phyloP scores from a whole-genome alignment of 2,113 vertebrate species.

The Saiga tatarica region DNA sequence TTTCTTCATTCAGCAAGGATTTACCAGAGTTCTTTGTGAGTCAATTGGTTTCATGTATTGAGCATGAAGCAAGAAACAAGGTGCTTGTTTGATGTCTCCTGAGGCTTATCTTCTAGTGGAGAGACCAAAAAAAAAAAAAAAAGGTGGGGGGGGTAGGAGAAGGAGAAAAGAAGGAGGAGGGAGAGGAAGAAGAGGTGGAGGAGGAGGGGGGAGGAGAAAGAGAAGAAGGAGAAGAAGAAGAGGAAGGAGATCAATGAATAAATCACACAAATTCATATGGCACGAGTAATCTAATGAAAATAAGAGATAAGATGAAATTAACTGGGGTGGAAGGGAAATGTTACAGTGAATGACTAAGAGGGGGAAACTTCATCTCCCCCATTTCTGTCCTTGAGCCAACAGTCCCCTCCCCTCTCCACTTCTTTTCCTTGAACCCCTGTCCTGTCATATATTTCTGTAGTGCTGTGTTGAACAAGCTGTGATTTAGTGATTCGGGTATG shows the following conservation, averaged over 20 bases:
- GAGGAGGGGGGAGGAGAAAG: not conserved
- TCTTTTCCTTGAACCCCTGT: not conserved
- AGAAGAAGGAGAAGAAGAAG: not conserved
- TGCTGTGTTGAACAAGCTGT: not conserved
- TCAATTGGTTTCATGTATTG: too few species aligned
- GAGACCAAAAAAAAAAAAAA: not conserved
- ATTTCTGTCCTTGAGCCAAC: rapidly evolving
- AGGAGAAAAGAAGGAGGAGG: not conserved
- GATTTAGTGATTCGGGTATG: not conserved
- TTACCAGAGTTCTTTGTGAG: too few species aligned
- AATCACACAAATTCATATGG: not conserved
- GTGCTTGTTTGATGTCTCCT: not conserved
- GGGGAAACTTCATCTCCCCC: not conserved
- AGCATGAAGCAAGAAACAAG: not conserved
- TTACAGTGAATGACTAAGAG: not conserved
- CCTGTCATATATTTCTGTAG: not conserved
- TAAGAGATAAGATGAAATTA: not conserved
- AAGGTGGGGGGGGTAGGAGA: too few species aligned
- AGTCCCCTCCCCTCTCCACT: not conserved
- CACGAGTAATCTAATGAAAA: not conserved
- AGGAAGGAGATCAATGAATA: not conserved
- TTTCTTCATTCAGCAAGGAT: too few species aligned
- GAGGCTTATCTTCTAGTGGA: not conserved
- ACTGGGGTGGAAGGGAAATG: too few species aligned
- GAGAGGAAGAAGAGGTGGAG: not conserved